These are phyloP conservation scores for Ecliptopera silaceata DNA, from an alignment of 2,888 invertebrate genomes.

Conservation along the genomic window DNA sequence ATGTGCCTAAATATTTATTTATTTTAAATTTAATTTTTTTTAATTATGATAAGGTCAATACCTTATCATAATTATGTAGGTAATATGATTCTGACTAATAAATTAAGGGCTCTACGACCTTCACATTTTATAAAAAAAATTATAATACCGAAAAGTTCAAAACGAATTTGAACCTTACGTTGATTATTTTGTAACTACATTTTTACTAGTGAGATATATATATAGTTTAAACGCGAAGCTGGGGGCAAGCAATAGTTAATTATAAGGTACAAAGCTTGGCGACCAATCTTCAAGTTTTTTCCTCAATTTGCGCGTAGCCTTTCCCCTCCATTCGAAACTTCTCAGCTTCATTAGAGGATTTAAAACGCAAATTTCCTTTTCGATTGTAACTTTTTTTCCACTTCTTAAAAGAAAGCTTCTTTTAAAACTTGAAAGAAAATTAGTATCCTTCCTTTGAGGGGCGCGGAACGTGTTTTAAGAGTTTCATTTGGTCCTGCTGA, in stretches of 20 bases:
- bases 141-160: too few species aligned
- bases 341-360: slow-evolving; percentile 83
- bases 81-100: too few species aligned
- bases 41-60: too few species aligned
- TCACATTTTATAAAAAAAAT: too few species aligned
- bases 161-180: too few species aligned
- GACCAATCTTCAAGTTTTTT: slow-evolving; percentile 55
- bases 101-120: too few species aligned
- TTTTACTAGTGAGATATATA: too few species aligned
- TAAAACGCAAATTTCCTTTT: slow-evolving; percentile 83
- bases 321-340: slow-evolving; percentile 81
- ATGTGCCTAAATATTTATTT: too few species aligned
- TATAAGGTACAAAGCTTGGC: slow-evolving; percentile 22
- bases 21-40: too few species aligned
- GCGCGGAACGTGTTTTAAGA: slow-evolving; percentile 70
- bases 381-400: slow-evolving; percentile 83
- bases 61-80: too few species aligned
- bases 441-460: slow-evolving; percentile 80
- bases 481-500: slow-evolving; percentile 68
- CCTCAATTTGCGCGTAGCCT: slow-evolving; percentile 77
- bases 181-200: too few species aligned
- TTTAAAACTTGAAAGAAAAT: slow-evolving; percentile 80
- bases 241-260: neutral
- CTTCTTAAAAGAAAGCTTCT: slow-evolving; percentile 80
- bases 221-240: neutral